Conservation (phyloP, 1,140 invertebrate species). For the Drosophila willistoni region DNA sequence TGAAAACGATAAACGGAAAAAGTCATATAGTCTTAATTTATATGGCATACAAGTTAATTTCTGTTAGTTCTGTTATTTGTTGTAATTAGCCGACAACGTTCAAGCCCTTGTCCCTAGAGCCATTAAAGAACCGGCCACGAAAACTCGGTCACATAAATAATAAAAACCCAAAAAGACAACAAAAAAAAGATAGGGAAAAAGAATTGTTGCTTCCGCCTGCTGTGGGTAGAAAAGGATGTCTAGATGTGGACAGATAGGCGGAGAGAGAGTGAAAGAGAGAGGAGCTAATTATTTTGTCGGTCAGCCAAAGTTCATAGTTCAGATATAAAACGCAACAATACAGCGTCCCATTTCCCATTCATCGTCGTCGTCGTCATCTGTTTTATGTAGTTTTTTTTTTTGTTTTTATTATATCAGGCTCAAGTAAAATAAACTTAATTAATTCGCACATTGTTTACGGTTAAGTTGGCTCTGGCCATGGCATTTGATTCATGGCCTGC, state of each 20-base stretch:
- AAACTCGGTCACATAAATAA: slow-evolving; percentile 33
- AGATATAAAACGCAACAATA: slow-evolving; percentile 55
- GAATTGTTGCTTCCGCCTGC: slow-evolving; percentile 73
- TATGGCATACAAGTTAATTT: slow-evolving; percentile 80
- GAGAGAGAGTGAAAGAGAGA: slow-evolving; percentile 1
- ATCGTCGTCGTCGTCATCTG: slow-evolving; percentile 7
- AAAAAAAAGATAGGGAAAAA: slow-evolving; percentile 71
- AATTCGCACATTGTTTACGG: slow-evolving; percentile 38
- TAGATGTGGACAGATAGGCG: not conserved
- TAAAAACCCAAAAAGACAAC: slow-evolving; percentile 40
- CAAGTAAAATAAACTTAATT: slow-evolving; percentile 78
- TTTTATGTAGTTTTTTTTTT: slow-evolving; percentile 53
- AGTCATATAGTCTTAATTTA: slow-evolving; percentile 73
- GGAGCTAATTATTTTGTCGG: slow-evolving; percentile 78
- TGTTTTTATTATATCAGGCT: slow-evolving; percentile 61
- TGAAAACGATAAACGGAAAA: slow-evolving; percentile 31
- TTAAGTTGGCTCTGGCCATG: slow-evolving; percentile 21
- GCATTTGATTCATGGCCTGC: slow-evolving; percentile 71
- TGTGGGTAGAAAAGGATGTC: slow-evolving; percentile 16
- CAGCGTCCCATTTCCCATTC: slow-evolving; percentile 9
- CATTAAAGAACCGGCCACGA: slow-evolving; percentile 65
- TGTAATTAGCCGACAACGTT: slow-evolving; percentile 70
- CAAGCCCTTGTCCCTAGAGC: slow-evolving; percentile 63
- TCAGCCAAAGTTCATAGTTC: slow-evolving; percentile 77
- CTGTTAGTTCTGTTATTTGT: slow-evolving; percentile 73